Evolutionary conservation across 2,888 invertebrate species (phyloP), one percentile per base, ranked within the genome.

Genomic region (Phrixothrix hirtus): DNA sequence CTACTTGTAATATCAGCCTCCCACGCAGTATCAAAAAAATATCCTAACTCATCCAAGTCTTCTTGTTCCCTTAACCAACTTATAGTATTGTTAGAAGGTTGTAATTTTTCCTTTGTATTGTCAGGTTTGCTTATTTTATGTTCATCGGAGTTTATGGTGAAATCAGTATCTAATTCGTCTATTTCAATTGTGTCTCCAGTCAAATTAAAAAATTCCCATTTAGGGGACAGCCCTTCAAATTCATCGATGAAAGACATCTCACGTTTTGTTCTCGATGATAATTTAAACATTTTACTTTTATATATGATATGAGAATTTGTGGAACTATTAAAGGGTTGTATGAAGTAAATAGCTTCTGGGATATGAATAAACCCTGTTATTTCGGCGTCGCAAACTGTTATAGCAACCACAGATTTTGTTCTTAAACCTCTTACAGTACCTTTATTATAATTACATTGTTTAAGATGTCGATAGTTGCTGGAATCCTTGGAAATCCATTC

Each of bases 181-280:
- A 75, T 67, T 32, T 77, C 74, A 34, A 79, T 70, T 1, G 73
- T 73, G 57, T 80, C 80, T 5, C 78, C 79, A 1, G 77, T 79
- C 36, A 80, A 63, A 71, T 80, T 79, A 59, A 76, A 78, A 30
- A 49, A 65, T 36, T 63, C 57, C 64, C 64, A 65, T 42, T 58
- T 37, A 25, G 42, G 27, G 6, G 29, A 13, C 11, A 35, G 11
- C 11, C 14, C 41, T 14, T 39, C 37, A 21, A 30, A 45, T 15
- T 42, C 46, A 9, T 36, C 46, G 6, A 44, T 10, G 21, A 31
- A 14, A 3, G 42, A 25, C 0, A 29, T 29, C 2, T 11, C 15
- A 11, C 49, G 34, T 25, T 43, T 49, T 5, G 5, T 17, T 13
- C 35, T 41, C 9, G 30, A 13, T 6, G 34, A 16, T 13, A 38